phyloP scores from a whole-genome alignment of 2,113 vertebrate genomes.

The Prietella phreatophila region DNA sequence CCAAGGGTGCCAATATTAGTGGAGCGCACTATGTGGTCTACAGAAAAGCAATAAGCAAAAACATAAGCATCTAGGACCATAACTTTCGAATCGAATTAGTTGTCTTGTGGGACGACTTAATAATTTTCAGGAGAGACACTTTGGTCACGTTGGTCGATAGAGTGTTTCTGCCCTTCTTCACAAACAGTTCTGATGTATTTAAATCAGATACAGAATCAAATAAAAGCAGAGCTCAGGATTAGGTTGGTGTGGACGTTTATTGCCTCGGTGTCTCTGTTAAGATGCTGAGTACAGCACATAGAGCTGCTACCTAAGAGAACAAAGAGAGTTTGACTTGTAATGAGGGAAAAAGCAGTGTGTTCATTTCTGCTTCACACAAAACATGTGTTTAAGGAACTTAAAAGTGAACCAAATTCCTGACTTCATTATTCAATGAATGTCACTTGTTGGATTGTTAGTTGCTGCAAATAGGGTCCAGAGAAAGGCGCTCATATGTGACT shows the following conservation, averaged over 20 bases:
- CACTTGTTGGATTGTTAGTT: conserved; percentile 15
- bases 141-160: conserved; percentile 35
- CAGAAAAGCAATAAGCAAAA: conserved; percentile 51
- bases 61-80: conserved; percentile 42
- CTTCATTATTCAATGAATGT: background rate
- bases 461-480: conserved; percentile 3
- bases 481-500: background rate
- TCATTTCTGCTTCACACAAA: background rate
- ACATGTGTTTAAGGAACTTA: background rate
- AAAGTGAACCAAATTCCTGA: background rate
- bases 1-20: too few relatives aligned
- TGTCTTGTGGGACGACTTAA: conserved; percentile 45
- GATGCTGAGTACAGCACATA: conserved; percentile 36
- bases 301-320: conserved; percentile 12
- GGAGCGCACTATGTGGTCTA: conserved; percentile 16
- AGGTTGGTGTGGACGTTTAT: conserved; percentile 42
- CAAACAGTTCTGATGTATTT: conserved; percentile 48
- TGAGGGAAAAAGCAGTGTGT: background rate
- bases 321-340: background rate
- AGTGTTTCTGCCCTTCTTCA: conserved; percentile 38
- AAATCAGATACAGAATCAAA: conserved; percentile 49
- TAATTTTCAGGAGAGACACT: conserved; percentile 42
- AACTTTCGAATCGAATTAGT: conserved; percentile 52
- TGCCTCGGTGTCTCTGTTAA: conserved; percentile 24
- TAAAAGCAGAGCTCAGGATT: conserved; percentile 18